A percentile compares a stretch with the other conserved stretches of the same genome.
Evolutionary conservation across 2,797 vertebrate genomes (phyloP).

Genomic region (Florisuga fusca): DNA sequence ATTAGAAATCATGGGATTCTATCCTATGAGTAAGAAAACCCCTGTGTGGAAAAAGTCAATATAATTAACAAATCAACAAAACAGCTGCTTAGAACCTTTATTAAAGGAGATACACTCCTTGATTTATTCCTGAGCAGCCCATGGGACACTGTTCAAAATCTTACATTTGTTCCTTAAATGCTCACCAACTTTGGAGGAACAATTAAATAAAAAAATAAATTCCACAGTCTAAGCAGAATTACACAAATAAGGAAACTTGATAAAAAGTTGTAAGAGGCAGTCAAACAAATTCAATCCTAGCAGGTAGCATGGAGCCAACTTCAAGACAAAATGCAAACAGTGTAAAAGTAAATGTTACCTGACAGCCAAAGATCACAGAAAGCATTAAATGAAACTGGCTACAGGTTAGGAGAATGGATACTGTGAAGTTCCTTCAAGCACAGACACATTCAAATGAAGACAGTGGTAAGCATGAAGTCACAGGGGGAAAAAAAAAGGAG

Average conservation of each 20-base stretch:
- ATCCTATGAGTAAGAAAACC: not conserved
- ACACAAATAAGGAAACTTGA: not conserved
- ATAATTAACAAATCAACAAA: not conserved
- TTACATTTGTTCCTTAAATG: not conserved
- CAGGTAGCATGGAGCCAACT: not conserved
- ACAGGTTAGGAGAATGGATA: not conserved
- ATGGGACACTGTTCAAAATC: not conserved
- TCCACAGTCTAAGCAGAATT: not conserved
- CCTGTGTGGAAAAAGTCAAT: not conserved
- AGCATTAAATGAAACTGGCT: not conserved
- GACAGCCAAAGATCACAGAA: not conserved
- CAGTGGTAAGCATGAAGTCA: not conserved
- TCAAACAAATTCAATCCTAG: not conserved
- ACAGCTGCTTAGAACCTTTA: not conserved
- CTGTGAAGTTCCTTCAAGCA: not conserved
- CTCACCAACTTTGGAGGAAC: not conserved
- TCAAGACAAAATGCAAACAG: not conserved
- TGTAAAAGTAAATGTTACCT: not conserved
- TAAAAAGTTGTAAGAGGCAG: not conserved
- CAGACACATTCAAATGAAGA: not conserved
- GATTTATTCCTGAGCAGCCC: not conserved
- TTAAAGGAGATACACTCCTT: not conserved
- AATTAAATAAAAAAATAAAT: not conserved
- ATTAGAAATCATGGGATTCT: not conserved
- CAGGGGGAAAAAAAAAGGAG: not conserved